These are phyloP conservation scores for Pygoscelis adeliae DNA, from an alignment of 2,113 vertebrate genomes.

Conservation along the genomic window DNA sequence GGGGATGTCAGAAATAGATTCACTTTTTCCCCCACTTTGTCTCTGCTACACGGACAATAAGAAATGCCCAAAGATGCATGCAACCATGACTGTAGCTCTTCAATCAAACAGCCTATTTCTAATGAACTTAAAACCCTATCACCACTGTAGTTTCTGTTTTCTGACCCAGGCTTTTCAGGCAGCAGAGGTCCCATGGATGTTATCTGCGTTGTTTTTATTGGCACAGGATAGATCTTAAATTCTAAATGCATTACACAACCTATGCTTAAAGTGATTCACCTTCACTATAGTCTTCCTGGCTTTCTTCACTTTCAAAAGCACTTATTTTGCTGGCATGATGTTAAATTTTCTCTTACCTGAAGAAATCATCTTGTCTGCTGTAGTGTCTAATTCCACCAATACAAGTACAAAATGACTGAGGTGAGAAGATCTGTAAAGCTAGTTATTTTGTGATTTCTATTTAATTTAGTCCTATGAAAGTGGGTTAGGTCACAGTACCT, in stretches of 20 bases:
- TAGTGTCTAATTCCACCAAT: neutral
- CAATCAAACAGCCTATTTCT: neutral
- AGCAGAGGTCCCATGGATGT: neutral
- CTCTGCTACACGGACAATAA: neutral
- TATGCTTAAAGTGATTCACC: neutral
- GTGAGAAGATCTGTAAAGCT: neutral
- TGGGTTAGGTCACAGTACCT: neutral
- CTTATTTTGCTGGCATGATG: neutral
- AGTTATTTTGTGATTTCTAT: slow-evolving; percentile 11
- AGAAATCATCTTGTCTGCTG: neutral
- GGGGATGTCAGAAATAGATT: neutral
- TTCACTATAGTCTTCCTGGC: neutral
- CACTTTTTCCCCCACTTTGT: neutral
- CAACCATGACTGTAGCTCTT: neutral
- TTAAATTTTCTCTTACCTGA: neutral
- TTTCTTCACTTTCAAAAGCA: neutral
- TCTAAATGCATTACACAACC: neutral
- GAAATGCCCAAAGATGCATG: neutral
- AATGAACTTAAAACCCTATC: neutral
- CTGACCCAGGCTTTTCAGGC: neutral
- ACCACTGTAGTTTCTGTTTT: neutral
- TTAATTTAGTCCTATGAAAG: neutral
- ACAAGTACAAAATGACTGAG: neutral
- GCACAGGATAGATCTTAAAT: neutral
- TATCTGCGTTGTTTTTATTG: neutral